phyloP scores from a whole-genome alignment of 1,140 invertebrate species.

The Pteromalus puparum region DNA sequence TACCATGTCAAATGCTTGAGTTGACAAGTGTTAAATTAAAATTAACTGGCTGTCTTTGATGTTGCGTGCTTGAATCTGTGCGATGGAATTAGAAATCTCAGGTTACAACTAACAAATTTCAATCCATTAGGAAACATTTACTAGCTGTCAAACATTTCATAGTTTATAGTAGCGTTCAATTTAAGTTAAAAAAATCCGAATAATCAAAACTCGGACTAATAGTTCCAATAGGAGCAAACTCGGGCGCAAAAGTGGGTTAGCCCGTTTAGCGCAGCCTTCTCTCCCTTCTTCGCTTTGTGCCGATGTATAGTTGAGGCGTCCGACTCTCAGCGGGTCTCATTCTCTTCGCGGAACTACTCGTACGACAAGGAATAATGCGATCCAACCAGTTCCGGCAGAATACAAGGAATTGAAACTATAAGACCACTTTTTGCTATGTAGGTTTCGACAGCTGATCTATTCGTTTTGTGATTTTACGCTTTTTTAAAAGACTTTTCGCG shows the following conservation, averaged over 20 bases:
- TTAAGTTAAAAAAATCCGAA: not conserved
- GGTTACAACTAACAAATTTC: not conserved
- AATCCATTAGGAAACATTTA: not conserved
- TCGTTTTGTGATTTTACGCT: too few relatives aligned
- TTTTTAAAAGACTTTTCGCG: too few relatives aligned
- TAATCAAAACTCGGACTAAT: not conserved
- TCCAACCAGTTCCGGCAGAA: conserved; percentile 58
- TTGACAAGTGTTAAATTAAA: not conserved
- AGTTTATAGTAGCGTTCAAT: not conserved
- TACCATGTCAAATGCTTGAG: not conserved
- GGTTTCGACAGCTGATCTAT: conserved; percentile 24
- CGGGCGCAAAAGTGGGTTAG: conserved; percentile 58
- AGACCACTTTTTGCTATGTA: conserved; percentile 21
- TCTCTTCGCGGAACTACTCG: conserved; percentile 63
- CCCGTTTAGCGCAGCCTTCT: conserved; percentile 39
- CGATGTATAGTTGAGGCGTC: not conserved
- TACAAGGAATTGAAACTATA: conserved; percentile 31
- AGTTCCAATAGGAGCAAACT: conserved; percentile 20
- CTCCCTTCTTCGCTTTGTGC: conserved; percentile 48
- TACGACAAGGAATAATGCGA: conserved; percentile 53
- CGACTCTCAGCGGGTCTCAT: conserved; percentile 26
- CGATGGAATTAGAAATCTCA: not conserved
- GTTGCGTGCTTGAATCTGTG: not conserved
- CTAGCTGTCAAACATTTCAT: not conserved
- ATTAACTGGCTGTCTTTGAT: not conserved